Percentiles rank a stretch among this genome's conserved stretches.
Evolutionary conservation across 2,797 vertebrate species (phyloP).

Genomic region (Oreortyx pictus): DNA sequence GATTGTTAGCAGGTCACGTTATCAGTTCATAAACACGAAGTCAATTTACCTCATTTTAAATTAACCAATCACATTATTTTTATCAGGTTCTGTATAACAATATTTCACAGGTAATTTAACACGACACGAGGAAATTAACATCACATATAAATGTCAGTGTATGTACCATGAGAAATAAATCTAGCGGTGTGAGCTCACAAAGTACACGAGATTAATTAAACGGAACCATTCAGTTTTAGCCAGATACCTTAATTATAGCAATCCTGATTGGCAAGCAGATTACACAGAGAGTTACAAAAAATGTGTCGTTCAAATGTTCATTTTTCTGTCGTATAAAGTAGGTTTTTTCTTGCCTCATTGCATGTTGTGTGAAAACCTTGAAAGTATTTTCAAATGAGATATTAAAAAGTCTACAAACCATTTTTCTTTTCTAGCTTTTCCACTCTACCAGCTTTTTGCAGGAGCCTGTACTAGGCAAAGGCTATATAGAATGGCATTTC

Average conservation of each 20-base stretch:
- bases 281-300: not conserved
- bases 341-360: not conserved
- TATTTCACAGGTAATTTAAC: not conserved
- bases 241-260: not conserved
- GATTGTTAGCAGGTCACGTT: not conserved
- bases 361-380: not conserved
- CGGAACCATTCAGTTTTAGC: not conserved
- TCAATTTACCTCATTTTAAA: not conserved
- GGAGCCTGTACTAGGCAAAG: not conserved
- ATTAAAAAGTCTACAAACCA: not conserved
- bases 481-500: not conserved
- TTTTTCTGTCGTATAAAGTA: not conserved
- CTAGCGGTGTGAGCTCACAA: not conserved
- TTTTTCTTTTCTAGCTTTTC: not conserved
- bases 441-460: not conserved
- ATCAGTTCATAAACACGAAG: not conserved
- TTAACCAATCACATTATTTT: not conserved
- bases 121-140: not conserved
- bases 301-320: not conserved
- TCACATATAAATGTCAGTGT: not conserved
- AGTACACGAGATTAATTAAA: not conserved
- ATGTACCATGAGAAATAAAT: not conserved
- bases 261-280: not conserved
- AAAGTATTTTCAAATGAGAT: not conserved
- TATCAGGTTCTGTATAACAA: not conserved